A percentile compares a stretch with the other conserved stretches of the same genome.
Conservation (phyloP, 2,888 invertebrate species). For the Hirtodrosophila trivittata region DNA sequence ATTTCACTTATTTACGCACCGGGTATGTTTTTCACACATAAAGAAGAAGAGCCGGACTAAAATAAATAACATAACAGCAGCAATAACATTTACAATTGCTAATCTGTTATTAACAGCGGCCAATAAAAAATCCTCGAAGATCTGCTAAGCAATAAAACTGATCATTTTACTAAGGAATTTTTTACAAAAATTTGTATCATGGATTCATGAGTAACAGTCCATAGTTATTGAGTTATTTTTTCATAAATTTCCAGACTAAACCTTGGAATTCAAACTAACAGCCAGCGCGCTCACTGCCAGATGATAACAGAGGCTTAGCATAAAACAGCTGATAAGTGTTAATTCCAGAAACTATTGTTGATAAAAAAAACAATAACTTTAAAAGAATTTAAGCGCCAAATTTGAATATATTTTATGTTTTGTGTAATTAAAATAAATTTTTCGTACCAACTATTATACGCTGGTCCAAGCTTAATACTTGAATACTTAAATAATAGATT, state of each 20-base stretch:
- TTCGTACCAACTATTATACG: too few relatives aligned
- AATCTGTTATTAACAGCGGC: conserved; percentile 23
- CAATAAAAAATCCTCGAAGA: not conserved
- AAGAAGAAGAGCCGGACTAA: conserved; percentile 20
- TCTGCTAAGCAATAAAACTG: not conserved
- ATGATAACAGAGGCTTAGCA: not conserved
- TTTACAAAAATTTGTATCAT: not conserved
- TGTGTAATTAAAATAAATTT: too few relatives aligned
- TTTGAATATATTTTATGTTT: too few relatives aligned
- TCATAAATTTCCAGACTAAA: too few relatives aligned
- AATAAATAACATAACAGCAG: conserved; percentile 18
- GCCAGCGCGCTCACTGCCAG: too few relatives aligned
- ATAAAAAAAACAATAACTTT: too few relatives aligned
- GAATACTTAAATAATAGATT: too few relatives aligned
- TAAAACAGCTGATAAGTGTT: not conserved
- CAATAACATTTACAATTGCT: conserved; percentile 17
- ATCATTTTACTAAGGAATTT: not conserved
- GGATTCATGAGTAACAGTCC: too few relatives aligned
- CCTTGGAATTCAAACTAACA: too few relatives aligned
- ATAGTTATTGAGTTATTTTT: too few relatives aligned
- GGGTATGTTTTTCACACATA: conserved; percentile 28
- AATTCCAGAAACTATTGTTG: not conserved
- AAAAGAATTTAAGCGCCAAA: too few relatives aligned
- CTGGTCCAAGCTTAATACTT: too few relatives aligned
- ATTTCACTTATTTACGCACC: conserved; percentile 23